Base-by-base conservation (phyloP, 2,797 vertebrate genomes). In the Psittacula echo region DNA sequence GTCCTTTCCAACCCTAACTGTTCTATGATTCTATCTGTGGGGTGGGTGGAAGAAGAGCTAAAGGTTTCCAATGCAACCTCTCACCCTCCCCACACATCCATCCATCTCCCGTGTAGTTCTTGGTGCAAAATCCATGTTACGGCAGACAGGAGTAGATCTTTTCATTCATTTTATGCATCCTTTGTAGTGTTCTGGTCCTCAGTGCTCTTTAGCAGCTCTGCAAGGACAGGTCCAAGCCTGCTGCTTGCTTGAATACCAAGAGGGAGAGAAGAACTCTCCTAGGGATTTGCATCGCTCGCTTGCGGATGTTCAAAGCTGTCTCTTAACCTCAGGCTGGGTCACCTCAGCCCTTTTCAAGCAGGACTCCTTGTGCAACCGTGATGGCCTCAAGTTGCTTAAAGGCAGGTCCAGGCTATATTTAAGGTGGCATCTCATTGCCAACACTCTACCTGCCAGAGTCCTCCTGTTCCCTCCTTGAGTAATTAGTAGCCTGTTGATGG, bases 401-500 rank as follows among this genome's bases (percentile, higher is more conserved):
- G 79, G 73, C 60, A 92, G 64, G 39, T 50, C 72, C 15, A 27
- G 78, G 58, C 44, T 67, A 8, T 91, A 64, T 93, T 96, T 93
- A 91, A 60, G 19, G 64, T 85, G 80, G 83, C 82, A 93, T 24
- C 62, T 68, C 48, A 91, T 48, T 84, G 82, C 24, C 88, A 89
- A 29, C 0, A 8, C 24, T 89, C 47, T 67, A 58, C 51, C 50
- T 80, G 72, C 58, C 66, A 62, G 21, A 60, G 68, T 11, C 79
- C 76, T 87, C 81, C 64, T 71, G 13, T 30, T 90, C 91, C 87
- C 71, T 93, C 47, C 53, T 61, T 2, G 5, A 60, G 70, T 90
- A 71, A 88, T 68, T 41, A 75, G 54, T 9, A 56, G 61, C 60
- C 60, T 84, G 70, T 21, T 1, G 1, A 26, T 14, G 37, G 27